These are phyloP conservation scores for Drosophila varians DNA, from an alignment of 1,140 invertebrate genomes.

Conservation along the genomic window DNA sequence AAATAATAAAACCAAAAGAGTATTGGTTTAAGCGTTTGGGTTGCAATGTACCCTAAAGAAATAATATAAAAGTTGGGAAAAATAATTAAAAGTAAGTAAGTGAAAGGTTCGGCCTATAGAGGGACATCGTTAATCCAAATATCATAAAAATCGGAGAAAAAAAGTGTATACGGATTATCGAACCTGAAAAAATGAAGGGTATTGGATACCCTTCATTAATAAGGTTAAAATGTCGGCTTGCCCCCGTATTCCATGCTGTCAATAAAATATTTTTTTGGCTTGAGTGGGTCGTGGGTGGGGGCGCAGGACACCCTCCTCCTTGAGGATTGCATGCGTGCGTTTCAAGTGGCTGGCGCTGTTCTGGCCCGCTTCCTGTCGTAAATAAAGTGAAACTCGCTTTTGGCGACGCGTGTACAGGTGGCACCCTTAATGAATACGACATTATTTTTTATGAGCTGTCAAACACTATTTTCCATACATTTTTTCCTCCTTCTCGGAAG, in stretches of 20 bases:
- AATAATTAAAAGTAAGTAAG: too few relatives aligned
- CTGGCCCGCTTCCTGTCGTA: constrained; percentile 77
- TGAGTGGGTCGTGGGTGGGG: constrained; percentile 8
- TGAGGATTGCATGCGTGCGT: constrained; percentile 68
- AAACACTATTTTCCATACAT: constrained; percentile 82
- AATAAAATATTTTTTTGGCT: constrained; percentile 68
- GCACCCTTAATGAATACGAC: constrained; percentile 78
- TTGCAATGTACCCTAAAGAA: too few relatives aligned
- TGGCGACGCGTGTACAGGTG: constrained; percentile 52
- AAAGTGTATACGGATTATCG: too few relatives aligned
- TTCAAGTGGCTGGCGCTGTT: constrained; percentile 73
- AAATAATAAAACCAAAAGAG: neutral
- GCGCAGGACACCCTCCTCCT: neutral
- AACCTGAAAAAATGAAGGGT: neutral
- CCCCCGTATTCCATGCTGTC: constrained; percentile 32
- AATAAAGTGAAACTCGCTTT: constrained; percentile 76
- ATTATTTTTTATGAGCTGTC: constrained; percentile 82
- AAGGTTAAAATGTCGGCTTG: neutral
- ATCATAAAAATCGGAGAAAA: too few relatives aligned
- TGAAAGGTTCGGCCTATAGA: too few relatives aligned
- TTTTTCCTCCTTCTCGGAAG: constrained; percentile 16
- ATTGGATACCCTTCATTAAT: neutral
- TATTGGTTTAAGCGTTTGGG: too few relatives aligned
- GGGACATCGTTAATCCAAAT: too few relatives aligned
- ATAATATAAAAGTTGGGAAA: too few relatives aligned